phyloP scores from a whole-genome alignment of 2,113 vertebrate species.

The Trematocara unimaculatum region DNA sequence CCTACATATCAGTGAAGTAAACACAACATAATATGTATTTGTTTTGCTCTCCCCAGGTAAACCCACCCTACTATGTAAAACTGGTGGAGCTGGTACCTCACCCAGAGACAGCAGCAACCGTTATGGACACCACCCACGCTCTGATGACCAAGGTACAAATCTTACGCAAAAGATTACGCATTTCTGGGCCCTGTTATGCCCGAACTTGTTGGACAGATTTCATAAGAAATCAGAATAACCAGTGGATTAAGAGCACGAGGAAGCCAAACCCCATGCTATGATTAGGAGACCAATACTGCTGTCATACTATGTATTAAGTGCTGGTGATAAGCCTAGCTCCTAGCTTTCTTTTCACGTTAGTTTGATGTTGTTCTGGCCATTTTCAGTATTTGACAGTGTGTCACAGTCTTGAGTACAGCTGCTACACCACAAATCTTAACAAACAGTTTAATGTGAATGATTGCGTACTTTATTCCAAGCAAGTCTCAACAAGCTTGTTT shows the following conservation, averaged over 20 bases:
- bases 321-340: neutral
- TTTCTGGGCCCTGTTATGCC: neutral
- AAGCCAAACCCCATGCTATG: neutral
- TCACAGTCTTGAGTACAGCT: neutral
- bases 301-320: neutral
- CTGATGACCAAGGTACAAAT: constrained; percentile 81
- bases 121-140: constrained; percentile 76
- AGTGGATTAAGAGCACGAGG: neutral
- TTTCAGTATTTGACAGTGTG: neutral
- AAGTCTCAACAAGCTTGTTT: neutral
- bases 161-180: neutral
- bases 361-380: neutral
- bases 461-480: neutral
- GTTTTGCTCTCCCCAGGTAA: constrained; percentile 76
- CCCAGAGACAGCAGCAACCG: constrained; percentile 77
- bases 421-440: neutral
- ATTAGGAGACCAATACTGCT: neutral
- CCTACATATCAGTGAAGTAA: neutral
- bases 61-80: constrained; percentile 89
- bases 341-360: neutral
- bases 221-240: neutral
- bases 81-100: constrained; percentile 97
- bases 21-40: neutral
- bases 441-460: neutral
- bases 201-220: neutral